Evolutionary conservation across 2,888 invertebrate genomes (phyloP), one percentile per base, ranked within the genome.

Genomic region (Schrankia costaestrigalis): DNA sequence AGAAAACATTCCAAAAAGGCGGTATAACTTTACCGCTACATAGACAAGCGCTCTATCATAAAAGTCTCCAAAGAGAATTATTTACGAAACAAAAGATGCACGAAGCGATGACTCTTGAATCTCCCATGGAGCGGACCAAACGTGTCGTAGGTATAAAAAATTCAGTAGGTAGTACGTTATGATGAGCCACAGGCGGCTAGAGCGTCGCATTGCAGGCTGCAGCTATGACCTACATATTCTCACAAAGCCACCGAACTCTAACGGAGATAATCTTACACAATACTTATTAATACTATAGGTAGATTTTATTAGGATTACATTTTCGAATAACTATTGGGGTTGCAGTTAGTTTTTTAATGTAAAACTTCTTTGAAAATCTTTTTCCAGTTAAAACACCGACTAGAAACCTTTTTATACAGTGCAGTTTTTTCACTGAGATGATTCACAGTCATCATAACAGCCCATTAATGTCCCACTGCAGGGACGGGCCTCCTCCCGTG

Each of bases 181-280:
- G 64, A 60, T 51, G 58, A 63, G 56, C 53, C 40, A 40, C 37
- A 29, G 31, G 31, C 32, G 30, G 21, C 21, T 26, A 26, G 13
- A 30, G 57, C 70, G 63, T 56, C 81, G 83, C 83, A 83, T 57
- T 82, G 82, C 83, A 82, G 80, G 67, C 59, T 74, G 73, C 78
- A 55, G 63, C 58, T 67, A 74, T 81, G 83, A 81, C 83, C 83
- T 81, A 82, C 60, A 81, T 81, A 58, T 59, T 51, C 52, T 31
- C 35, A 66, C 70, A 71, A 65, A 61, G 53, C 56, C 47, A 35
- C 36, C 30, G 41, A 44, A 39, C 41, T 34, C 32, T 40, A 47
- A 41, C 41, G 46, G 42, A 54, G 55, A 46, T 44, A 42, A 42
- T 21, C 9, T 18, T 41, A 35, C 33, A 48, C 41, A 45, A 39